Evolutionary conservation across 2,113 vertebrate genomes (phyloP).

Genomic region (Holacanthus passer): DNA sequence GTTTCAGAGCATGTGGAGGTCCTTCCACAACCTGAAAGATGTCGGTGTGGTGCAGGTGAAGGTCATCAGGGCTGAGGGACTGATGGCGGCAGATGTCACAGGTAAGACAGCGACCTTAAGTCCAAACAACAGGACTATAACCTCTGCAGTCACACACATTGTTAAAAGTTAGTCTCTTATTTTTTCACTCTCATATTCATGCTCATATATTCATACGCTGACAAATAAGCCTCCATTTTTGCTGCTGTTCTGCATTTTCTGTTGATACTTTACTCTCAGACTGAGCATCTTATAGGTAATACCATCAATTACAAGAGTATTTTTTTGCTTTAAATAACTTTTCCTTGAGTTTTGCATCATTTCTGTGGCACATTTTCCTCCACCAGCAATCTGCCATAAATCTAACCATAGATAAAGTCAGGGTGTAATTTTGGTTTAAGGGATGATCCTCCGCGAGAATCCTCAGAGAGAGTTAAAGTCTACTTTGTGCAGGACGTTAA

Average conservation of each 20-base stretch:
- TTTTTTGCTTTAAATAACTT: slow-evolving; percentile 50
- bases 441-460: slow-evolving; percentile 54
- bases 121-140: slow-evolving; percentile 22
- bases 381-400: slow-evolving; percentile 50
- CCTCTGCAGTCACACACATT: slow-evolving; percentile 2
- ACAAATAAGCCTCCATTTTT: neutral
- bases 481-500: slow-evolving; percentile 67
- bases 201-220: neutral
- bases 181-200: slow-evolving; percentile 15
- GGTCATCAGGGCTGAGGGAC: slow-evolving; percentile 96
- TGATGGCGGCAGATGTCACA: slow-evolving; percentile 99
- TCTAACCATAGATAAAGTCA: slow-evolving; percentile 54
- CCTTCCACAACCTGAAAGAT: slow-evolving; percentile 94
- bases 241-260: slow-evolving; percentile 26
- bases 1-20: slow-evolving; percentile 91
- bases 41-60: slow-evolving; percentile 98
- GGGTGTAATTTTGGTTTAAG: slow-evolving; percentile 61
- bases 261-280: neutral
- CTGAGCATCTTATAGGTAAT: slow-evolving; percentile 21
- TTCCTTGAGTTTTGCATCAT: slow-evolving; percentile 37
- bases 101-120: slow-evolving; percentile 82
- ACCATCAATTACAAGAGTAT: slow-evolving; percentile 8
- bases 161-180: neutral
- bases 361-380: slow-evolving; percentile 16
- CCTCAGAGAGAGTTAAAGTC: slow-evolving; percentile 64